phyloP scores from a whole-genome alignment of 2,888 invertebrate species.

The Morpho deidamia region DNA sequence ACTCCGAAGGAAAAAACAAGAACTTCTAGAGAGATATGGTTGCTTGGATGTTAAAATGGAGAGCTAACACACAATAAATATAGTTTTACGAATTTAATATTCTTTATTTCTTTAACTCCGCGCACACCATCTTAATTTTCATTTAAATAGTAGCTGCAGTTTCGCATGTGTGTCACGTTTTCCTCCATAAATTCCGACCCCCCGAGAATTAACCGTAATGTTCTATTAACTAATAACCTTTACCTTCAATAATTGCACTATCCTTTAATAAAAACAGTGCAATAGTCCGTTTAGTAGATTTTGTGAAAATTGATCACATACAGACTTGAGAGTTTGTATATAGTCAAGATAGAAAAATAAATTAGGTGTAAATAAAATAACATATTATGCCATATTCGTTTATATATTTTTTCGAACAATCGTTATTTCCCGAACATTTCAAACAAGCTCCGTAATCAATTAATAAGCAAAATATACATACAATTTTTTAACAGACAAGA shows the following conservation, averaged over 20 bases:
- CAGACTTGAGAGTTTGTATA: no score
- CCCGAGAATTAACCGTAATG: no score
- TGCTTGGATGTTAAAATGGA: conserved; percentile 71
- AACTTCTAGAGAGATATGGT: conserved; percentile 91
- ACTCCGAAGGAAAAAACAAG: conserved; percentile 92
- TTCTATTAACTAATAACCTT: no score
- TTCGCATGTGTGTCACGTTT: no score
- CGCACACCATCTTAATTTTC: no score
- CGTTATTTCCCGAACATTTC: conserved; percentile 27
- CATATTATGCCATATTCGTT: conserved; percentile 41
- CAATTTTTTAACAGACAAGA: conserved; percentile 11
- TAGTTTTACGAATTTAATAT: not conserved
- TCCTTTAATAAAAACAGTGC: no score
- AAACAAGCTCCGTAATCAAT: conserved; percentile 7
- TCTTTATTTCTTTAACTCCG: not conserved
- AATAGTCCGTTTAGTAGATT: no score
- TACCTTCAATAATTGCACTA: no score
- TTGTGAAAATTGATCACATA: no score
- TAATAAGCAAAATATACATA: conserved; percentile 35
- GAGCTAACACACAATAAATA: conserved; percentile 40
- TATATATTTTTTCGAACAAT: conserved; percentile 49
- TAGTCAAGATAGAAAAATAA: no score
- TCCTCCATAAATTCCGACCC: no score
- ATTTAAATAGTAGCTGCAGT: no score
- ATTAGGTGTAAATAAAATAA: not conserved